Conservation (phyloP, 2,113 vertebrate species). For the Gnathonemus echidnorhynchus region DNA sequence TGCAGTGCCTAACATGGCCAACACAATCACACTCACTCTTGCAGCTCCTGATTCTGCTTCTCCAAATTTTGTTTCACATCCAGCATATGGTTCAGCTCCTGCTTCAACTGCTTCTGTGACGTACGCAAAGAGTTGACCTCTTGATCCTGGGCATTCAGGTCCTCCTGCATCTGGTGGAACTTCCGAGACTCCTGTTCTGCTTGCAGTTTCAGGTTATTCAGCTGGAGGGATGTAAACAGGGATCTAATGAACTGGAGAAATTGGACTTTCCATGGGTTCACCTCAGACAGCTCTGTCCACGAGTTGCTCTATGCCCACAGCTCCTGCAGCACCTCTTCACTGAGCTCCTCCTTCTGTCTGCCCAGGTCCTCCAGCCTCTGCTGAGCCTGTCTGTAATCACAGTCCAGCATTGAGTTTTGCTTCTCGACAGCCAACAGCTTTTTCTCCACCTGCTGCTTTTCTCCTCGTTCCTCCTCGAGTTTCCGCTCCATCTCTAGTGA, state of each 20-base stretch:
- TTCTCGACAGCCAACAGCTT: conserved; percentile 83
- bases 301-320: neutral
- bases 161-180: conserved; percentile 75
- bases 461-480: conserved; percentile 75
- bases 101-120: conserved; percentile 91
- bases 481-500: conserved; percentile 81
- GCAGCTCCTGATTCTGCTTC: conserved; percentile 82
- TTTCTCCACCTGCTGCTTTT: conserved; percentile 82
- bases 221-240: conserved; percentile 49
- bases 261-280: neutral
- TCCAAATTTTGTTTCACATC: conserved; percentile 85
- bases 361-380: conserved; percentile 76
- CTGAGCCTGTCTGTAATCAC: conserved; percentile 82
- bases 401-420: conserved; percentile 80
- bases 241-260: conserved; percentile 13
- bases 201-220: conserved; percentile 74
- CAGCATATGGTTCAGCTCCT: conserved; percentile 87
- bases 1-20: neutral
- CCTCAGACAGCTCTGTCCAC: neutral
- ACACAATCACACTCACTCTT: conserved; percentile 64
- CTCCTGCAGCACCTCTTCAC: conserved; percentile 71
- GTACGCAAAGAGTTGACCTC: conserved; percentile 77
- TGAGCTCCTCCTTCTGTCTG: conserved; percentile 73
- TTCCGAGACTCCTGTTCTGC: conserved; percentile 89
- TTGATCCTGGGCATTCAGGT: conserved; percentile 84